These are phyloP conservation scores for Nomia melanderi DNA, from an alignment of 1,140 invertebrate genomes.

Conservation along the genomic window DNA sequence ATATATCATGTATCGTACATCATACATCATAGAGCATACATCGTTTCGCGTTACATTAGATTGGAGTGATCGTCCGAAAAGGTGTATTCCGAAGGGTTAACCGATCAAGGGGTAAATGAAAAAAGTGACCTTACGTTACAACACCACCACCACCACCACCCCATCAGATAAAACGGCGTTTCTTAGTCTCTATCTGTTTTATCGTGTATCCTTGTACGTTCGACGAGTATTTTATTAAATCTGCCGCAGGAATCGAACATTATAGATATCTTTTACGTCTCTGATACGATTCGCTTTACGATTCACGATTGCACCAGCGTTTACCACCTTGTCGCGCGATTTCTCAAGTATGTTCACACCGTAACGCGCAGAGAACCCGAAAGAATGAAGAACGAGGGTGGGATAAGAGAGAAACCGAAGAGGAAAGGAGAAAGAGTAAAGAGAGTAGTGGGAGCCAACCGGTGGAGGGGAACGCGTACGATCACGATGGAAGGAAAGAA, in stretches of 20 bases:
- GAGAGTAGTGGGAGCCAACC: conserved; percentile 5
- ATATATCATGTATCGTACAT: too few species aligned
- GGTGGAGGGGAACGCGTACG: conserved; percentile 6
- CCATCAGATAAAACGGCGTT: conserved; percentile 10
- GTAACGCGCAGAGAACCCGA: conserved; percentile 54
- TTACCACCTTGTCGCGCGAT: conserved; percentile 51
- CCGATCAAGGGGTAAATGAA: conserved; percentile 1
- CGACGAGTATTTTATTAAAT: conserved; percentile 9
- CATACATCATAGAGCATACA: too few species aligned
- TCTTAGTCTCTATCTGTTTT: conserved; percentile 29
- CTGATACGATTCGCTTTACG: conserved; percentile 39
- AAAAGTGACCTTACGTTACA: conserved; percentile 19
- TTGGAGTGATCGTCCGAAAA: conserved; percentile 1
- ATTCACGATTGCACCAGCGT: conserved; percentile 46
- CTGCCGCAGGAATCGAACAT: conserved; percentile 4
- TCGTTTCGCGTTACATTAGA: neutral
- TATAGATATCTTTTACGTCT: neutral
- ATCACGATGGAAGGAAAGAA: conserved; percentile 3
- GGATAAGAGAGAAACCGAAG: conserved; percentile 16
- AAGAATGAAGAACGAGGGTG: conserved; percentile 50
- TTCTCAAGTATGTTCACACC: conserved; percentile 50
- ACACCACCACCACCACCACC: neutral
- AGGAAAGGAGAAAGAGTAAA: conserved; percentile 1
- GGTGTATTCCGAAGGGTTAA: conserved; percentile 1
- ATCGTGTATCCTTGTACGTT: conserved; percentile 31